Conservation (phyloP, 53 echinoderm and acorn worm species). For the Patiria pectinifera region DNA sequence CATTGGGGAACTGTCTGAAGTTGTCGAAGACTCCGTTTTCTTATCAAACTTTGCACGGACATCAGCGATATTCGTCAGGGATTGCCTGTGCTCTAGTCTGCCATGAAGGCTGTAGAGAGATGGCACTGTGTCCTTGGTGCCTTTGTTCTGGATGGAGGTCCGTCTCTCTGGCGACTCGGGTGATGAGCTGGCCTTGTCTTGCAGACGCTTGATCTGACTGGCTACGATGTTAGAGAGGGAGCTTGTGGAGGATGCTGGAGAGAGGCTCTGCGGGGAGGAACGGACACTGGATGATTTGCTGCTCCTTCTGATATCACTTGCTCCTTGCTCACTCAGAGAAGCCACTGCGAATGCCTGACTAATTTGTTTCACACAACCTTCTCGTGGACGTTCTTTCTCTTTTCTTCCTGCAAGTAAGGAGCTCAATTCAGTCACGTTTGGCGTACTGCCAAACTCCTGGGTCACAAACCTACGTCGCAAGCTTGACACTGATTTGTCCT, state of each 20-base stretch:
- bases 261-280: conserved; percentile 87
- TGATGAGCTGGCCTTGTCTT: conserved; percentile 61
- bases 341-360: conserved; percentile 85
- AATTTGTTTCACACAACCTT: conserved; percentile 89
- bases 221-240: conserved; percentile 82
- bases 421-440: conserved; percentile 68
- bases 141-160: conserved; percentile 48
- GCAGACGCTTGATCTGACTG: conserved; percentile 80
- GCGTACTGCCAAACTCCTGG: conserved; percentile 69
- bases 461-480: conserved; percentile 78
- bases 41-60: conserved; percentile 87
- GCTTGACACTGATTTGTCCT: conserved; percentile 71
- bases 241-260: conserved; percentile 93
- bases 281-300: conserved; percentile 72
- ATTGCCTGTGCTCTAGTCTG: conserved; percentile 75
- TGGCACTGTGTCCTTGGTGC: conserved; percentile 40
- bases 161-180: conserved; percentile 44
- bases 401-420: conserved; percentile 66
- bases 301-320: conserved; percentile 56
- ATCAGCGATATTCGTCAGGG: conserved; percentile 80
- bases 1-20: conserved; percentile 35
- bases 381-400: conserved; percentile 77
- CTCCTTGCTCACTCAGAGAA: conserved; percentile 44
- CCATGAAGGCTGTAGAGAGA: conserved; percentile 54
- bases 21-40: conserved; percentile 22